These are phyloP conservation scores for Athene noctua DNA, from an alignment of 2,113 vertebrate genomes.

Conservation along the genomic window DNA sequence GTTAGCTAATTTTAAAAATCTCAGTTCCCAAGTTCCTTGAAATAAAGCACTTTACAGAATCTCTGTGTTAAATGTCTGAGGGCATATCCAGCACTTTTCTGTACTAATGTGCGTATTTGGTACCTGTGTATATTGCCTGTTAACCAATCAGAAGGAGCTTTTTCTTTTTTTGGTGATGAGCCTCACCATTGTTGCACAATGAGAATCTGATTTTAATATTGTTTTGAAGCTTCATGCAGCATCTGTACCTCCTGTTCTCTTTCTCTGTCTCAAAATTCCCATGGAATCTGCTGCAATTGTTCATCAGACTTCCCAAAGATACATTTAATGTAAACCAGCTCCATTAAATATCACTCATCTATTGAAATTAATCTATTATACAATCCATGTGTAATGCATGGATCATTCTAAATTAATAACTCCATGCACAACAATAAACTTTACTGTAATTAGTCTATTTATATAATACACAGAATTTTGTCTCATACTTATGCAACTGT, in stretches of 20 bases:
- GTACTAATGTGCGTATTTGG: not conserved
- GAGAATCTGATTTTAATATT: not conserved
- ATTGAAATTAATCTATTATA: slow-evolving; percentile 6
- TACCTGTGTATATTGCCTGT: not conserved
- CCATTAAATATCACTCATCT: slow-evolving; percentile 11
- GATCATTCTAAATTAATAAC: not conserved
- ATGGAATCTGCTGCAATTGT: not conserved
- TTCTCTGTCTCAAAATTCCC: not conserved
- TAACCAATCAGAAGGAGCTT: not conserved
- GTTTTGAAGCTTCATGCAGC: not conserved
- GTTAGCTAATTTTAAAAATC: not conserved
- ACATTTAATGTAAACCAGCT: not conserved
- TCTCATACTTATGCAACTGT: not conserved
- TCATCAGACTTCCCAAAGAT: slow-evolving; percentile 4
- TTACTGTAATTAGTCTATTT: not conserved
- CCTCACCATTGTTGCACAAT: not conserved
- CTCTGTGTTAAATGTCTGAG: not conserved
- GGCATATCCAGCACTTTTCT: not conserved
- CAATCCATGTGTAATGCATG: not conserved
- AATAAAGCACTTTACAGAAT: not conserved
- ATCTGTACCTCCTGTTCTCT: not conserved
- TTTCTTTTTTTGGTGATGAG: not conserved
- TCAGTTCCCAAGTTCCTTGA: not conserved
- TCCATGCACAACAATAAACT: not conserved
- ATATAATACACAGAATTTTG: not conserved